Percentiles rank a stretch among this genome's conserved stretches.
Conservation (phyloP, 2,888 invertebrate species). For the Megastigmus dorsalis region DNA sequence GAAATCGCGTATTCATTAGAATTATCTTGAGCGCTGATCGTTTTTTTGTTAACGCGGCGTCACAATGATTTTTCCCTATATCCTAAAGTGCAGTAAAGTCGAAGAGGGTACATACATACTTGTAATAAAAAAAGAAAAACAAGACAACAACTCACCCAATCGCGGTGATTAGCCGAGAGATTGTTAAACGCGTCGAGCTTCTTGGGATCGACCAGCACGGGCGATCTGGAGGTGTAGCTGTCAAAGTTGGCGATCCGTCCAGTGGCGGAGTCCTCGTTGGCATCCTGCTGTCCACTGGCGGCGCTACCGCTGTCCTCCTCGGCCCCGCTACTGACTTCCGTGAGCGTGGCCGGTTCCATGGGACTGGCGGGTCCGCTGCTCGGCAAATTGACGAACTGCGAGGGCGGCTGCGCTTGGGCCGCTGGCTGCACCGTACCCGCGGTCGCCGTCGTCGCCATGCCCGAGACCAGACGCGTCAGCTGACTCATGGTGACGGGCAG, state of each 20-base stretch:
- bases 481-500: constrained; percentile 80
- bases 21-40: neutral
- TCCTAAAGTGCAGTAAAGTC: no score
- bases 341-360: neutral
- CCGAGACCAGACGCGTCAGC: constrained; percentile 76
- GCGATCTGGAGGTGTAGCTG: constrained; percentile 67
- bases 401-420: neutral
- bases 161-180: constrained; percentile 57
- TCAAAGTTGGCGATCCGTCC: constrained; percentile 58
- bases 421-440: no score
- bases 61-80: no score
- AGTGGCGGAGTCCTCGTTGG: constrained; percentile 10
- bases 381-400: no score
- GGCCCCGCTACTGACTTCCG: constrained; percentile 38
- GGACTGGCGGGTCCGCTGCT: neutral
- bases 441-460: constrained; percentile 74
- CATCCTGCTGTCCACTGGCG: neutral
- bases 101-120: no score
- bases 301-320: constrained; percentile 14
- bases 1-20: neutral
- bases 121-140: no score
- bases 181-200: constrained; percentile 62
- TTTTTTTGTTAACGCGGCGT: neutral
- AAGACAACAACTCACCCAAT: constrained; percentile 53
- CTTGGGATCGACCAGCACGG: constrained; percentile 69